Evolutionary conservation across 2,113 vertebrate species (phyloP).

Genomic region (Muscicapa adusta): DNA sequence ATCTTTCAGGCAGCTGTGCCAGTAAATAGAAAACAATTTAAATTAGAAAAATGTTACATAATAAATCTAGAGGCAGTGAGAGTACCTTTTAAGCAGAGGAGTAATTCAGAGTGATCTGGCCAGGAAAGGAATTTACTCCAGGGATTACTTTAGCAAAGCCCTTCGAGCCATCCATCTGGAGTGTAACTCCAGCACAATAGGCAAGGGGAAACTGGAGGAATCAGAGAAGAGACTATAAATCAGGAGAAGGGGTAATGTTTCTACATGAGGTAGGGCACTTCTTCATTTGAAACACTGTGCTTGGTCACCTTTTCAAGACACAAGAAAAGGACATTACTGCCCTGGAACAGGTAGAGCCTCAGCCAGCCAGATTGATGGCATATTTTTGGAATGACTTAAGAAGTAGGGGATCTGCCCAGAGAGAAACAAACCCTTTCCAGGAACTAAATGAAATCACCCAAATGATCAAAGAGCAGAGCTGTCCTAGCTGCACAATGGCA

Average conservation of each 20-base stretch:
- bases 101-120: conserved; percentile 16
- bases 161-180: neutral
- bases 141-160: conserved; percentile 1
- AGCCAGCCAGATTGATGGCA: neutral
- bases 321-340: neutral
- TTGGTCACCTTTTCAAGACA: neutral
- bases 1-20: neutral
- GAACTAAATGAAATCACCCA: neutral
- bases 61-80: conserved; percentile 41
- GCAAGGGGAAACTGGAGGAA: neutral
- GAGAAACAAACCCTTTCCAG: neutral
- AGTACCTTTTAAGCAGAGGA: conserved; percentile 37
- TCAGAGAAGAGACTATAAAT: neutral
- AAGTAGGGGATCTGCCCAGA: neutral
- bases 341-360: neutral
- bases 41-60: conserved; percentile 45
- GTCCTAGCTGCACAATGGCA: neutral
- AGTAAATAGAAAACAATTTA: conserved; percentile 1
- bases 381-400: neutral
- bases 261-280: neutral
- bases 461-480: neutral
- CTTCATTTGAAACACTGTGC: neutral
- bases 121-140: conserved; percentile 47
- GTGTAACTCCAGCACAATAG: neutral
- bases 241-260: neutral